Conservation (phyloP, 1,140 invertebrate genomes). For the Sycobia sp. region DNA sequence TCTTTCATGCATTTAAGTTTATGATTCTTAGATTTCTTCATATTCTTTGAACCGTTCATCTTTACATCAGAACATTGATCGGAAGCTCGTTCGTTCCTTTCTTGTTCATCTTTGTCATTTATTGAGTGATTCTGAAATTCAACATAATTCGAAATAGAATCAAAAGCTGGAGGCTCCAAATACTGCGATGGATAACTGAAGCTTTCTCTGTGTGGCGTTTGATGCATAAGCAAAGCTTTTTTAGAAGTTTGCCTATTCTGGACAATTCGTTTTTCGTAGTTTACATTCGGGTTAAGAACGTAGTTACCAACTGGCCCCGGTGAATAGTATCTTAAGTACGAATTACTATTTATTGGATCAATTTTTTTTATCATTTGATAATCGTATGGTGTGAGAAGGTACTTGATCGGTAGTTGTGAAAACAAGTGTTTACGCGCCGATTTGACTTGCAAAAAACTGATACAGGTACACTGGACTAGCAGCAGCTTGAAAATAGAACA, state of each 20-base stretch:
- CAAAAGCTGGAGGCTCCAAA: conserved; percentile 1
- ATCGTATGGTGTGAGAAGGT: background rate
- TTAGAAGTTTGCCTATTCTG: background rate
- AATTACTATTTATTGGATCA: background rate
- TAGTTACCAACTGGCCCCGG: background rate
- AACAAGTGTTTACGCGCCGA: background rate
- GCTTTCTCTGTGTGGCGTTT: background rate
- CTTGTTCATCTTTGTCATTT: background rate
- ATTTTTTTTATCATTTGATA: background rate
- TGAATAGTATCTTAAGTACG: background rate
- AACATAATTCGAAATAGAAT: conserved; percentile 5
- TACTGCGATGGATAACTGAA: background rate
- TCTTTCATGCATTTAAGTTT: conserved; percentile 45
- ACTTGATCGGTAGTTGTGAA: background rate
- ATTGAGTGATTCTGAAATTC: background rate
- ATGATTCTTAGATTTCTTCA: conserved; percentile 9
- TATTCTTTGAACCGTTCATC: background rate
- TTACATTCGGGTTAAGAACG: background rate
- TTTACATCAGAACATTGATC: conserved; percentile 13
- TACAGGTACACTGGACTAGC: background rate
- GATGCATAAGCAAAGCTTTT: background rate
- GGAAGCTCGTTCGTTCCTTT: conserved; percentile 1
- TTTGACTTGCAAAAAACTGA: background rate
- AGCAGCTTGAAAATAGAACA: conserved; percentile 3
- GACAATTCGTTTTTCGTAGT: background rate